Evolutionary conservation across 2,113 vertebrate genomes (phyloP), one percentile per base, ranked within the genome.

Genomic region (Dasyornis broadbenti): DNA sequence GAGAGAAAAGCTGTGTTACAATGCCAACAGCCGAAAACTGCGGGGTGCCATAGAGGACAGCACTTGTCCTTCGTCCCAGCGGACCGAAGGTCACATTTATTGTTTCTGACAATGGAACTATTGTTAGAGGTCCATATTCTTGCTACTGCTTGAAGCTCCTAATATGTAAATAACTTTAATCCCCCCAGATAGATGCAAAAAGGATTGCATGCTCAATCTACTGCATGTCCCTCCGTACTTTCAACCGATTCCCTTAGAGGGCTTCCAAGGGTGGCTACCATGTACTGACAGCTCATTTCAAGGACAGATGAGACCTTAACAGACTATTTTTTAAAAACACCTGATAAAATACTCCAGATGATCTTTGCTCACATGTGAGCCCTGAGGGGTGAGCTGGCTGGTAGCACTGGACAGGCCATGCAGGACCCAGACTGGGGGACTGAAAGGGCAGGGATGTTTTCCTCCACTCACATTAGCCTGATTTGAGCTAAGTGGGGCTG

Each of bases 171-270:
- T 68, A 86, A 77, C 63, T 88, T 88, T 39, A 64, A 61, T 73
- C 80, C 18, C 76, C 53, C 16, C 7, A 69, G 70, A 75, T 3
- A 5, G 47, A 57, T 54, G 50, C 59, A 70, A 76, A 77, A 93
- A 79, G 8, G 0, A 0, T 47, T 82, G 63, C n/a, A 44, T 0
- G 0, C n/a, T 79, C 22, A 7, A 10, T 42, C 30, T 60, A 30
- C 42, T 28, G 9, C 57, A 56, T 1, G 0, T 20, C 14, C 30
- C 44, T 76, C 47, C 22, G 10, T 68, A 59, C 64, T 85, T 71
- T 71, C 70, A 88, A 52, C 56, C 1, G 0, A 12, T 37, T 90
- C 37, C 75, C 22, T 53, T 15, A 77, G 70, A 61, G 31, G 37
- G 64, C 40, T 90, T 80, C 50, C 71, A 79, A 80, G 42, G 49